Conservation (phyloP, 35 echinoderm and acorn worm species). For the Apostichopus japonicus region DNA sequence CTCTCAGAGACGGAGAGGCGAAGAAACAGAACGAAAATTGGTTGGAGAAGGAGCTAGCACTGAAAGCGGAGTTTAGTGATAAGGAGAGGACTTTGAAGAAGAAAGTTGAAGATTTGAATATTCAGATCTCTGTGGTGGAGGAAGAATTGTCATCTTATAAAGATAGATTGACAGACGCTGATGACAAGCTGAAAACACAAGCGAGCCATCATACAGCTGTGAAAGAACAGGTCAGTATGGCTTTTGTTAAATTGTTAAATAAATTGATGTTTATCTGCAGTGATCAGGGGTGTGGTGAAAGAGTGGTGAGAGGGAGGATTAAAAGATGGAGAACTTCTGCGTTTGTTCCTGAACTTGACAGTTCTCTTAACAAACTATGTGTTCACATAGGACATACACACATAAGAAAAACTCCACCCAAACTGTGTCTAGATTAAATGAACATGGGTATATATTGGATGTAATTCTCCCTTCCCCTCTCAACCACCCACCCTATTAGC, state of each 20-base stretch:
- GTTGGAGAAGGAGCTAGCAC: conserved; percentile 74
- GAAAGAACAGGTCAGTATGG: conserved; percentile 74
- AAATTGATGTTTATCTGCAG: background rate
- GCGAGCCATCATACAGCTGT: conserved; percentile 53
- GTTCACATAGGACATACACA: no score
- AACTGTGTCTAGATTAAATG: no score
- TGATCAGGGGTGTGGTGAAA: background rate
- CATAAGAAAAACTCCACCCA: no score
- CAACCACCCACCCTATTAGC: no score
- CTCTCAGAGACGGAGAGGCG: conserved; percentile 65
- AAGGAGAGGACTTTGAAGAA: conserved; percentile 74
- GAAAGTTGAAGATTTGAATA: conserved; percentile 77
- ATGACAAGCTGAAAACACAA: conserved; percentile 55
- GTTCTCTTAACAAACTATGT: no score
- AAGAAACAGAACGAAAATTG: conserved; percentile 67
- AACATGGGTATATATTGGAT: no score
- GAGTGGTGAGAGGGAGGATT: no score
- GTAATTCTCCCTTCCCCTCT: no score
- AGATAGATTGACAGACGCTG: conserved; percentile 59
- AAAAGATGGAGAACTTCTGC: no score
- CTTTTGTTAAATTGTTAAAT: background rate
- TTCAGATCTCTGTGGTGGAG: conserved; percentile 77
- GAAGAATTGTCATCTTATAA: conserved; percentile 83
- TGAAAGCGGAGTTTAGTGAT: conserved; percentile 74
- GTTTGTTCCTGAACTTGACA: no score